Conservation (phyloP, 37 sponge, comb jelly and placozoan species). For the Theonella swinhoei region DNA sequence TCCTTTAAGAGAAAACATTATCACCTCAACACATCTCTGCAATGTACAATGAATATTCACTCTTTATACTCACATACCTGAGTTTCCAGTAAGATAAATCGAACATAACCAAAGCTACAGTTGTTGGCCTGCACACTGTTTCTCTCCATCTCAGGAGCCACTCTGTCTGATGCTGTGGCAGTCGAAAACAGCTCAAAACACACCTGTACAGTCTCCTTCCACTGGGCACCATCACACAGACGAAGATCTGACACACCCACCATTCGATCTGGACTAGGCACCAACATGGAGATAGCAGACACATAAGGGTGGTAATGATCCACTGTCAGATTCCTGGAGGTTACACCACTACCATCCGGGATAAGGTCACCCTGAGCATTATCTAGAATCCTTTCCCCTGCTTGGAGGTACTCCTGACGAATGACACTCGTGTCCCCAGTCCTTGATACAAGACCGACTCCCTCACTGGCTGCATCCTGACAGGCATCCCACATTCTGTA, state of each 20-base stretch:
- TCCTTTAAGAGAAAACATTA: too few relatives aligned
- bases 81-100: slow-evolving; percentile 10
- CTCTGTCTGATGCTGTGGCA: slow-evolving; percentile 17
- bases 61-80: neutral
- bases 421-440: slow-evolving; percentile 12
- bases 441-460: slow-evolving; percentile 42
- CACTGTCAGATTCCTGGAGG: neutral
- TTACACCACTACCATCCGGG: slow-evolving; percentile 21
- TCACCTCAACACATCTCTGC: too few relatives aligned
- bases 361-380: neutral
- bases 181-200: slow-evolving; percentile 58
- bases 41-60: too few relatives aligned
- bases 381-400: slow-evolving; percentile 4
- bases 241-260: slow-evolving; percentile 45
- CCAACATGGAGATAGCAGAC: slow-evolving; percentile 31
- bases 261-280: slow-evolving; percentile 41
- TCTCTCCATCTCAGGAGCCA: slow-evolving; percentile 19
- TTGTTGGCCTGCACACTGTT: slow-evolving; percentile 35
- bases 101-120: slow-evolving; percentile 59
- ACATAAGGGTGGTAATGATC: slow-evolving; percentile 25
- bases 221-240: slow-evolving; percentile 27
- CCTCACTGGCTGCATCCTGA: slow-evolving; percentile 19
- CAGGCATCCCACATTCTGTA: slow-evolving; percentile 56
- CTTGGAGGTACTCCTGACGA: slow-evolving; percentile 14
- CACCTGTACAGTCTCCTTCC: slow-evolving; percentile 42